These are phyloP conservation scores for Leptinotarsa defecta DNA, from an alignment of 1,140 invertebrate species.

Conservation along the genomic window DNA sequence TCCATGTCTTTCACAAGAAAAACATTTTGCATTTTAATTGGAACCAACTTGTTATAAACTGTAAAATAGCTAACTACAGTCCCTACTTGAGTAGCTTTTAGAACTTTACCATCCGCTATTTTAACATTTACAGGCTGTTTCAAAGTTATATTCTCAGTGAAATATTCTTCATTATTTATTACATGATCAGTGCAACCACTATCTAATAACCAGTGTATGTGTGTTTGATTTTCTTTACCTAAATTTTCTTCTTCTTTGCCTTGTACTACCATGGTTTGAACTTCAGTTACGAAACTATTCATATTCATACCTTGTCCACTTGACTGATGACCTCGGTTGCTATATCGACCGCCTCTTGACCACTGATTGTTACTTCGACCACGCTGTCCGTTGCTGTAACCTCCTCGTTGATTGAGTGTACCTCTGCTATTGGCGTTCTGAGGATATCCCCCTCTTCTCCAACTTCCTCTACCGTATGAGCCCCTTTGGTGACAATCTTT, in stretches of 20 bases:
- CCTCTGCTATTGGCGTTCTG: too few species aligned
- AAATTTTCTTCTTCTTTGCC: neutral
- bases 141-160: constrained; percentile 47
- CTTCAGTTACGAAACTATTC: constrained; percentile 14
- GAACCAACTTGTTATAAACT: constrained; percentile 40
- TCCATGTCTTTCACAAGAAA: constrained; percentile 48
- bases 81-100: constrained; percentile 53
- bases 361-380: constrained; percentile 10
- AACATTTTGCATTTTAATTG: constrained; percentile 46
- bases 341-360: too few species aligned
- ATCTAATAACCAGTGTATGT: constrained; percentile 52
- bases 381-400: constrained; percentile 19
- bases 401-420: neutral
- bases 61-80: constrained; percentile 40
- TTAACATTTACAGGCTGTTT: constrained; percentile 42
- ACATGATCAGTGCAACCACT: constrained; percentile 55
- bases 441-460: constrained; percentile 19
- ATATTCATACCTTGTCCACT: constrained; percentile 1
- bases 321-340: neutral
- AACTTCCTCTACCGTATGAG: neutral
- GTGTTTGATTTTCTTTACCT: constrained; percentile 31
- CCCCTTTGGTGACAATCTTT: constrained; percentile 21
- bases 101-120: constrained; percentile 45
- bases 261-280: neutral
- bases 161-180: constrained; percentile 52